Percentiles rank a stretch among this genome's conserved stretches.
Conservation (phyloP, 2,113 vertebrate species). For the human (Homo sapiens) region DNA sequence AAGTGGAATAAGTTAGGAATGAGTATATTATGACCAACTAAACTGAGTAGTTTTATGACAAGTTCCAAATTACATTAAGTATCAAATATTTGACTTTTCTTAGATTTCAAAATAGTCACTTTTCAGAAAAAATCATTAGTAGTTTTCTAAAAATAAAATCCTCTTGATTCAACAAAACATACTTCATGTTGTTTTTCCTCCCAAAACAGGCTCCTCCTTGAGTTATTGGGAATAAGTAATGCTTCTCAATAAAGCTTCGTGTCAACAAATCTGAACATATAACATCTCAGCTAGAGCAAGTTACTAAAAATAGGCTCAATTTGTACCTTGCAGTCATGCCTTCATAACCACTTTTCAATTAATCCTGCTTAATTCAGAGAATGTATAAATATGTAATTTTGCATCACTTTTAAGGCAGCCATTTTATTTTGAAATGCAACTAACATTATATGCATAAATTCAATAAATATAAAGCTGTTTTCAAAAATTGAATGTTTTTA, state of each 20-base stretch:
- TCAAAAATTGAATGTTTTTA: background rate
- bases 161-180: background rate
- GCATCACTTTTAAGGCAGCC: background rate
- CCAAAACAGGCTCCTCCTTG: background rate
- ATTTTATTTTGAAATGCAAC: background rate
- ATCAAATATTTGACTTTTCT: background rate
- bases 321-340: slow-evolving; percentile 24
- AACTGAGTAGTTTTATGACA: background rate
- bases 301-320: slow-evolving; percentile 10
- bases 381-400: background rate
- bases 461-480: background rate
- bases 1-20: background rate
- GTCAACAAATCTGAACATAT: background rate
- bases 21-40: background rate
- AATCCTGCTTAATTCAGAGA: background rate
- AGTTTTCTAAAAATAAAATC: slow-evolving; percentile 48
- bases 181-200: background rate
- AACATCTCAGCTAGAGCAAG: background rate
- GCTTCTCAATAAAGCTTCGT: background rate
- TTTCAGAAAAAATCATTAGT: background rate
- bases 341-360: slow-evolving; percentile 29
- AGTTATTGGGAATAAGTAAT: background rate
- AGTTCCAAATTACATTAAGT: background rate
- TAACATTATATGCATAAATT: background rate
- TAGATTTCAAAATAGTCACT: background rate